Conservation (phyloP, 2,888 invertebrate species). For the Pollenia griseotomentosa region DNA sequence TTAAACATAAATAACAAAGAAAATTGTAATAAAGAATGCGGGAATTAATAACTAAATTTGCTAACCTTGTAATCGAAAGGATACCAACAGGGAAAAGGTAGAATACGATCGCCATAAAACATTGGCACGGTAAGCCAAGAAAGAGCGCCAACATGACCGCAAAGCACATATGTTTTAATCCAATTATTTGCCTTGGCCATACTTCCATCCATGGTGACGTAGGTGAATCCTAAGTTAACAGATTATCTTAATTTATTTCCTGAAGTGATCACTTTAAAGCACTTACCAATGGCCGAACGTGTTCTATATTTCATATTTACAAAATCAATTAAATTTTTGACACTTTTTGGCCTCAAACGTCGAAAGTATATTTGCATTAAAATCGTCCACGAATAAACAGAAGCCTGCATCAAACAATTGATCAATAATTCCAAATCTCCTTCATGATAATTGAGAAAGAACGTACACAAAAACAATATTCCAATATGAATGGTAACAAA, state of each 20-base stretch:
- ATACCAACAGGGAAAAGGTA: conserved; percentile 81
- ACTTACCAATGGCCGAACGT: conserved; percentile 76
- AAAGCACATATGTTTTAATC: conserved; percentile 76
- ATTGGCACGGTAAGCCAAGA: conserved; percentile 77
- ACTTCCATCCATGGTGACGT: conserved; percentile 77
- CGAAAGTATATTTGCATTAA: conserved; percentile 78
- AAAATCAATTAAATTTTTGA: conserved; percentile 73
- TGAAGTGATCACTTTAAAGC: background rate
- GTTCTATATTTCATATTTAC: conserved; percentile 76
- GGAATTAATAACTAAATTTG: too few relatives aligned
- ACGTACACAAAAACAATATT: conserved; percentile 76
- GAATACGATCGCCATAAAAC: conserved; percentile 75
- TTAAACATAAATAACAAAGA: too few relatives aligned
- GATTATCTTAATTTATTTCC: background rate
- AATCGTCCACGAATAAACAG: conserved; percentile 78
- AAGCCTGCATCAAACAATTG: conserved; percentile 77
- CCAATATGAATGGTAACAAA: conserved; percentile 77
- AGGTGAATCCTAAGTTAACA: conserved; percentile 76
- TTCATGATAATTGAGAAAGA: conserved; percentile 75
- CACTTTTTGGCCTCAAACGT: conserved; percentile 70
- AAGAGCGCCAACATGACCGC: conserved; percentile 75
- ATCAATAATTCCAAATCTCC: conserved; percentile 78
- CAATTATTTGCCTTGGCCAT: conserved; percentile 74
- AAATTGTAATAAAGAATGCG: too few relatives aligned
- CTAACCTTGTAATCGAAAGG: conserved; percentile 79